Evolutionary conservation across 1,140 invertebrate species (phyloP).

Genomic region (Magallana angulata): DNA sequence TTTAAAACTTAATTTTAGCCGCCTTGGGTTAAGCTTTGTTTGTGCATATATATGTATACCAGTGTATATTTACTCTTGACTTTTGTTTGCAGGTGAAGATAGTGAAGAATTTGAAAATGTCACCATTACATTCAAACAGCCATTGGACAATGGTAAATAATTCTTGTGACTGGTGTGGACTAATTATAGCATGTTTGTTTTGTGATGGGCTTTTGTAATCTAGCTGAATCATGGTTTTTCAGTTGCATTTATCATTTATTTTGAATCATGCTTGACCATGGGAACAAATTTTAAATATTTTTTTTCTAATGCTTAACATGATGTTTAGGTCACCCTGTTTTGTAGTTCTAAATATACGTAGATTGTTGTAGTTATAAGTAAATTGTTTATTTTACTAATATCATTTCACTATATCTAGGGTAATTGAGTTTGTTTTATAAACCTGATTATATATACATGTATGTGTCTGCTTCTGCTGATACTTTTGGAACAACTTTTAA

Average conservation of each 20-base stretch:
- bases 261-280: background rate
- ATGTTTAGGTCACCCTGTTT: no score
- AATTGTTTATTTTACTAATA: no score
- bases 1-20: no score
- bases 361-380: no score
- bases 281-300: background rate
- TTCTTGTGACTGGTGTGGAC: constrained; percentile 22
- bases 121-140: constrained; percentile 39
- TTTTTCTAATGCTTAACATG: background rate
- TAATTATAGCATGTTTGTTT: background rate
- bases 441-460: no score
- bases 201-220: background rate
- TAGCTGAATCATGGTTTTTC: constrained; percentile 13
- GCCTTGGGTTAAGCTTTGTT: no score
- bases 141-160: constrained; percentile 25
- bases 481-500: no score
- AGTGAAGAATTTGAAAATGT: constrained; percentile 43
- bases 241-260: background rate
- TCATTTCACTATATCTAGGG: no score
- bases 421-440: no score
- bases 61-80: background rate
- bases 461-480: no score
- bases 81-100: constrained; percentile 38
- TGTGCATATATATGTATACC: no score
- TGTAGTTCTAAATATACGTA: no score